Conservation (phyloP, 2,797 vertebrate genomes). For the Xenops minutus region DNA sequence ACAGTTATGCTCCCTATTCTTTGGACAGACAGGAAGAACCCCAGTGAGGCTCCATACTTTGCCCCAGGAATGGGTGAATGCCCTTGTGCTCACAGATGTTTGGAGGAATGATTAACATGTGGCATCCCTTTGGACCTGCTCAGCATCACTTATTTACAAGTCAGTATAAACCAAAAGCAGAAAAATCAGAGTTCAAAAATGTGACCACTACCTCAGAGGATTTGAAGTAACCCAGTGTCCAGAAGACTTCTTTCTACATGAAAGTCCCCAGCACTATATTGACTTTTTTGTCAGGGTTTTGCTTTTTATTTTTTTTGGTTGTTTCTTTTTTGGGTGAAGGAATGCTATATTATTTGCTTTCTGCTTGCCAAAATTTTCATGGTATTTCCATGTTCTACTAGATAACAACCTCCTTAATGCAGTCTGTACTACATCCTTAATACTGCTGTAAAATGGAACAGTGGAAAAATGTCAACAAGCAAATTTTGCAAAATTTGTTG, state of each 20-base stretch:
- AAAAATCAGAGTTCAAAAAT: not conserved
- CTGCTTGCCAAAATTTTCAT: not conserved
- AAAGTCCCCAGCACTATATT: not conserved
- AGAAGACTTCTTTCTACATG: not conserved
- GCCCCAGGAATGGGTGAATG: not conserved
- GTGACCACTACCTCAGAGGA: not conserved
- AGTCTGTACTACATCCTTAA: not conserved
- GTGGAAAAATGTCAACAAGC: not conserved
- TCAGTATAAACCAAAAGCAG: not conserved
- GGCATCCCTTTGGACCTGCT: not conserved
- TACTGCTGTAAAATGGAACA: not conserved
- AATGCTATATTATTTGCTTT: not conserved
- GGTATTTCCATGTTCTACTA: not conserved
- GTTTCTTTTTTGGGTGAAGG: not conserved
- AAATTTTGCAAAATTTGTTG: not conserved
- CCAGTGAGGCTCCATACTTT: not conserved
- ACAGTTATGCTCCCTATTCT: not conserved
- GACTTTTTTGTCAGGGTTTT: not conserved
- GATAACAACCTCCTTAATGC: not conserved
- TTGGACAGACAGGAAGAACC: not conserved
- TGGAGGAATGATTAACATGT: not conserved
- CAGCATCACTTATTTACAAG: not conserved
- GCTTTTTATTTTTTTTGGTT: not conserved
- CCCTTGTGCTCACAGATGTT: not conserved
- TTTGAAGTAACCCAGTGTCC: not conserved